These are phyloP conservation scores for Triops longicaudatus DNA, from an alignment of 1,140 invertebrate genomes.

Conservation along the genomic window DNA sequence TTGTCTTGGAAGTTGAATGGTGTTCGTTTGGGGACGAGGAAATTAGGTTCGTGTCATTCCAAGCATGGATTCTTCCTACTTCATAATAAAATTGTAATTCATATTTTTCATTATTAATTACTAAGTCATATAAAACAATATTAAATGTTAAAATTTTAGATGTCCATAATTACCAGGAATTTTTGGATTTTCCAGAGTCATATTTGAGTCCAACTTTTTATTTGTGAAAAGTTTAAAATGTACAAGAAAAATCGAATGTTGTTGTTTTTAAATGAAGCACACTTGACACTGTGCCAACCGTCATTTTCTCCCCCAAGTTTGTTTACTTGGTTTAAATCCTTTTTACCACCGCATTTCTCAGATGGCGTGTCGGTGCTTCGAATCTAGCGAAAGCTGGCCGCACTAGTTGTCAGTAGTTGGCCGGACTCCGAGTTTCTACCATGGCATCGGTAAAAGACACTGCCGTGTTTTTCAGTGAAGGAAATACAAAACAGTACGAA, in stretches of 20 bases:
- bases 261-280: too few species aligned
- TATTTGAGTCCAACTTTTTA: background rate
- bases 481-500: conserved; percentile 73
- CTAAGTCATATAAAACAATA: background rate
- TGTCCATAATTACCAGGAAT: background rate
- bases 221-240: too few species aligned
- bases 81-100: background rate
- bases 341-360: background rate
- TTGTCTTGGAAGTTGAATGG: background rate
- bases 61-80: background rate
- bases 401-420: conserved; percentile 17
- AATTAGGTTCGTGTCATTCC: background rate
- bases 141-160: background rate
- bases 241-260: too few species aligned
- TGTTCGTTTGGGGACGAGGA: background rate
- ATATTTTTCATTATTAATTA: background rate
- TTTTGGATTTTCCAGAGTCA: background rate
- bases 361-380: background rate
- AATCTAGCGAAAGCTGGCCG: background rate
- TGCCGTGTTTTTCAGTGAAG: conserved; percentile 81
- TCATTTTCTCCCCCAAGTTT: too few species aligned
- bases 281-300: too few species aligned
- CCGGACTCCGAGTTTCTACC: conserved; percentile 17
- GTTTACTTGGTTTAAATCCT: too few species aligned
- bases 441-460: conserved; percentile 79